Conservation (phyloP, 2,888 invertebrate genomes). For the Slavum lentiscoides region DNA sequence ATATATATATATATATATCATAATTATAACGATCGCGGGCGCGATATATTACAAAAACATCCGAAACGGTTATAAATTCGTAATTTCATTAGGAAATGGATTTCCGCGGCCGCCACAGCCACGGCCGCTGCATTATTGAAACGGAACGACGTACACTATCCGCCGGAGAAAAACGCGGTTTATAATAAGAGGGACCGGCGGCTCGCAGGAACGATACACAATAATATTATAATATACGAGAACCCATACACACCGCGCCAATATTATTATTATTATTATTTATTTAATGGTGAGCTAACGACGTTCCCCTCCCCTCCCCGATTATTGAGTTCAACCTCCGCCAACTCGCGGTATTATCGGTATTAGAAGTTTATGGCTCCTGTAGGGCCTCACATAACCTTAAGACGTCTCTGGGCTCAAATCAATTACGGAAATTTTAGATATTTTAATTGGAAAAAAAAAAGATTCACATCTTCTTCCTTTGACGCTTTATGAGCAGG, state of each 20-base stretch:
- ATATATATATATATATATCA: neutral
- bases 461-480: too few species aligned
- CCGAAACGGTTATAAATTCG: slow-evolving; percentile 33
- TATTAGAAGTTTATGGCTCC: too few species aligned
- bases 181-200: neutral
- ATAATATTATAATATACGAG: neutral
- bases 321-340: too few species aligned
- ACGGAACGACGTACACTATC: slow-evolving; percentile 11
- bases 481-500: too few species aligned
- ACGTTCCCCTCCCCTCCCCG: too few species aligned
- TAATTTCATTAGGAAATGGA: slow-evolving; percentile 53
- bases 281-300: too few species aligned
- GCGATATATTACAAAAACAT: slow-evolving; percentile 18
- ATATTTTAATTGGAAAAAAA: too few species aligned
- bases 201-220: neutral
- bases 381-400: too few species aligned
- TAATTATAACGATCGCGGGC: slow-evolving; percentile 18
- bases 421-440: too few species aligned
- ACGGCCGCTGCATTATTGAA: slow-evolving; percentile 30
- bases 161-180: neutral
- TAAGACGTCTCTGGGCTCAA: too few species aligned
- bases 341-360: too few species aligned
- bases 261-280: neutral
- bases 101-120: slow-evolving; percentile 1
- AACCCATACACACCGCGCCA: neutral